Evolutionary conservation across 2,888 invertebrate species (phyloP), one percentile per base, ranked within the genome.

Genomic region (Drosophila koepferae): DNA sequence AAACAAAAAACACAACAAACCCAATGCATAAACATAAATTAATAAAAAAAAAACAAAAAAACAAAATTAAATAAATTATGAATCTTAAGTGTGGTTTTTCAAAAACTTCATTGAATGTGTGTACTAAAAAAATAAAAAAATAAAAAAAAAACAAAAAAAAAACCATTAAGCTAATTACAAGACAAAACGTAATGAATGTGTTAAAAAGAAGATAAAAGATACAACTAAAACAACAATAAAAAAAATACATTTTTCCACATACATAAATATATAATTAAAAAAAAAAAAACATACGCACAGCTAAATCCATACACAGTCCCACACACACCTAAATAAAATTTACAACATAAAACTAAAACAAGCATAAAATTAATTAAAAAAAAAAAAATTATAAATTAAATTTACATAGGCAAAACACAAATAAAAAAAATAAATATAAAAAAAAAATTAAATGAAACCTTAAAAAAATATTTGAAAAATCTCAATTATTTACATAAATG

Each of bases 401-500:
- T 82, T 88, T 90, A 87, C 84, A 82, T 86, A 86, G 84, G 73
- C 64, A 86, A 84, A 73, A 58, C 31, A 46, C 69, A 58, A 62
- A 48, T 34, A 56, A 54, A 34, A 46, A 59, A 72, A 73, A 77
- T 31, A 48, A 16, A 28, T 31, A 53, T 36, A 61, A 34, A 63
- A 55, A 64, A 53, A 40, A 18, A 38, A 34, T 48, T 2, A 56
- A 36, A 58, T 34, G 44, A 34, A 58, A 44, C 34, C 58, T 36
- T 18, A 71, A 68, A 62, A 72, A 74, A 74, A 75, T 67, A 73
- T 85, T 85, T 89, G 71, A 77, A 80, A 85, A 88, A 83, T 86
- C 90, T 89, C 90, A 87, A 86, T 90, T 90, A 87, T 86, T 87
- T 90, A 87, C 89, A 89, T 89, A 86, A 90, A 90, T 87, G 89